Conservation (phyloP, 2,797 vertebrate species). For the Siniperca scherzeri region DNA sequence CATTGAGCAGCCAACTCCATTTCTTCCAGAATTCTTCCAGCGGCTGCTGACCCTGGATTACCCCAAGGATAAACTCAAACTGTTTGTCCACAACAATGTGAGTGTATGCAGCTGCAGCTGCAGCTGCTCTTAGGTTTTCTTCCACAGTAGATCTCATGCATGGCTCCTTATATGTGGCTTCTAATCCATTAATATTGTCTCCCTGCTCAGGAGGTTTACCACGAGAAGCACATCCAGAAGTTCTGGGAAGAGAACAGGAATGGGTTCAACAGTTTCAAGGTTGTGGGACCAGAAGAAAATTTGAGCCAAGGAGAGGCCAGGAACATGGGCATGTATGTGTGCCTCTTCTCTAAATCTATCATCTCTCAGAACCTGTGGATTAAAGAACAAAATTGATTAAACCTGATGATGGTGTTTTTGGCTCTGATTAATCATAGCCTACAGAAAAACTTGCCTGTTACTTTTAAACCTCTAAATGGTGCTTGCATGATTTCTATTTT, state of each 20-base stretch:
- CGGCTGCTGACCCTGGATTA: slow-evolving; percentile 91
- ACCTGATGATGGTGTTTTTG: slow-evolving; percentile 8
- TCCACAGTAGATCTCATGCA: background rate
- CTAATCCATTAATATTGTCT: slow-evolving; percentile 50
- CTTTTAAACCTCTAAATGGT: background rate
- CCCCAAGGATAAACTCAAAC: slow-evolving; percentile 90
- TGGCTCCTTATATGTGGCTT: background rate
- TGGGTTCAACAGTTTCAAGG: slow-evolving; percentile 90
- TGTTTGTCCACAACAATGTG: slow-evolving; percentile 97
- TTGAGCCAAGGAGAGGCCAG: slow-evolving; percentile 96
- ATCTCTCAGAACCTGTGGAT: slow-evolving; percentile 20
- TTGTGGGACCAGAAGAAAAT: slow-evolving; percentile 96
- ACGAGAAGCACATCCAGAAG: slow-evolving; percentile 96
- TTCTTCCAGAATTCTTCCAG: slow-evolving; percentile 94
- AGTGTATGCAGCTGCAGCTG: slow-evolving; percentile 71
- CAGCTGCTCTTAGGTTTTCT: slow-evolving; percentile 22
- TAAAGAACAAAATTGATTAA: background rate
- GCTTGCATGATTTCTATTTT: background rate
- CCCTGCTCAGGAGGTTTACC: slow-evolving; percentile 94
- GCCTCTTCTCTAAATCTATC: slow-evolving; percentile 23
- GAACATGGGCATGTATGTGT: slow-evolving; percentile 97
- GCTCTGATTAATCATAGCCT: background rate
- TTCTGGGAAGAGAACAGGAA: slow-evolving; percentile 94
- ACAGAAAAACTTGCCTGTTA: background rate
- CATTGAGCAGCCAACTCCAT: slow-evolving; percentile 97